Percentiles rank a stretch among this genome's conserved stretches.
Conservation (phyloP, 2,797 vertebrate genomes). For the Poeciliopsis infans region DNA sequence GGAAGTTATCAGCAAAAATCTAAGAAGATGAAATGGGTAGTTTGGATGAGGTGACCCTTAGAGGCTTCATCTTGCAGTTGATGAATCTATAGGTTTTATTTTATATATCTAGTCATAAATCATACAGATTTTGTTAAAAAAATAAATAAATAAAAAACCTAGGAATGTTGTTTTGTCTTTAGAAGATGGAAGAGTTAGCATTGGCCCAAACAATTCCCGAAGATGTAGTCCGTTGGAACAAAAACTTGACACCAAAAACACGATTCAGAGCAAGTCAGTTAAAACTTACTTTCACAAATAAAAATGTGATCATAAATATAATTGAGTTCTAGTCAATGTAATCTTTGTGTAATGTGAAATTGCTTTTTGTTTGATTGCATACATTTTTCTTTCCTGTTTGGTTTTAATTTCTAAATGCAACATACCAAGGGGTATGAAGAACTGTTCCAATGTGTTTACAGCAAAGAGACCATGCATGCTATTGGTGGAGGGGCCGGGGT, state of each 20-base stretch:
- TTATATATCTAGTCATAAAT: slow-evolving; percentile 34
- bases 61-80: slow-evolving; percentile 20
- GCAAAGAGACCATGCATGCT: slow-evolving; percentile 71
- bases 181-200: slow-evolving; percentile 30
- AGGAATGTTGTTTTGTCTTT: slow-evolving; percentile 29
- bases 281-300: slow-evolving; percentile 7
- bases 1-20: not conserved
- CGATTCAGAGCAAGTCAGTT: slow-evolving; percentile 10
- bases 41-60: slow-evolving; percentile 22
- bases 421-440: slow-evolving; percentile 45
- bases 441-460: slow-evolving; percentile 58
- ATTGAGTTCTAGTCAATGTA: slow-evolving; percentile 34
- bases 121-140: slow-evolving; percentile 24
- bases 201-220: slow-evolving; percentile 30
- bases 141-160: not conserved
- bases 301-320: slow-evolving; percentile 23
- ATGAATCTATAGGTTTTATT: slow-evolving; percentile 2
- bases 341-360: slow-evolving; percentile 39
- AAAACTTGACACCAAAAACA: slow-evolving; percentile 5
- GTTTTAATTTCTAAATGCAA: slow-evolving; percentile 37
- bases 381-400: slow-evolving; percentile 15
- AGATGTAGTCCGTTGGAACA: slow-evolving; percentile 10
- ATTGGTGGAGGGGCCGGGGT: slow-evolving; percentile 69
- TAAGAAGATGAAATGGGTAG: slow-evolving; percentile 4
- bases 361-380: slow-evolving; percentile 35